Evolutionary conservation across 1,140 invertebrate genomes (phyloP), one percentile per base, ranked within the genome.

Genomic region (Potamilus streckersoni): DNA sequence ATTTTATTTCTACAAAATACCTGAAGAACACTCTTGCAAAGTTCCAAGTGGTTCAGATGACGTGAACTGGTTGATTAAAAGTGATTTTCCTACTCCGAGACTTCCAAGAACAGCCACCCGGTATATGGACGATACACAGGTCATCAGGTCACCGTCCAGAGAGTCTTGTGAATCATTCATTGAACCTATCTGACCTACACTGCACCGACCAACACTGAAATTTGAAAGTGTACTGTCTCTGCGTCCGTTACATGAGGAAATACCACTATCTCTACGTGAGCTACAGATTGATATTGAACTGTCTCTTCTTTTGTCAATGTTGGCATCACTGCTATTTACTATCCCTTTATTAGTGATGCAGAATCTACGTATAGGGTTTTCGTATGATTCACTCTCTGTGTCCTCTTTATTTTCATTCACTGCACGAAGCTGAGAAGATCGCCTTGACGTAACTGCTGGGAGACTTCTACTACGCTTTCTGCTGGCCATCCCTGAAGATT

Each of bases 1-100:
- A 49, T 49, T 38, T 49, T 8, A 49, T 49, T 49, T 49, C 38
- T 49, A 0, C 6, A 49, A 49, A 49, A 49, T 49, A 49, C 38
- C 38, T 49, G 38, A 49, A 49, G 38, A 49, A 49, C 6, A 49
- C 38, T 49, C 38, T 87, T 97, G 96, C 86, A 96, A 96, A 1
- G 95, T 96, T 88, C 96, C 96, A 93, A 97, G 95, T 85, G 96
- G 96, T 82, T 97, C 96, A 63, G 95, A 96, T 3, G 96, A 97
- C 94, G 96, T 96, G 85, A 97, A 97, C 87, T 97, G 96, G 1
- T 94, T 95, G 0, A 96, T 94, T 12, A 97, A 90, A 1, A 96
- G 94, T 2, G 95, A 95, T 89, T 97, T 97, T 1, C 96, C 96
- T 23, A 96, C 95, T 1, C 95, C 95, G 0, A 94, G 92, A 80